Conservation (phyloP, 2,797 vertebrate genomes). For the Steatocranus sp. region DNA sequence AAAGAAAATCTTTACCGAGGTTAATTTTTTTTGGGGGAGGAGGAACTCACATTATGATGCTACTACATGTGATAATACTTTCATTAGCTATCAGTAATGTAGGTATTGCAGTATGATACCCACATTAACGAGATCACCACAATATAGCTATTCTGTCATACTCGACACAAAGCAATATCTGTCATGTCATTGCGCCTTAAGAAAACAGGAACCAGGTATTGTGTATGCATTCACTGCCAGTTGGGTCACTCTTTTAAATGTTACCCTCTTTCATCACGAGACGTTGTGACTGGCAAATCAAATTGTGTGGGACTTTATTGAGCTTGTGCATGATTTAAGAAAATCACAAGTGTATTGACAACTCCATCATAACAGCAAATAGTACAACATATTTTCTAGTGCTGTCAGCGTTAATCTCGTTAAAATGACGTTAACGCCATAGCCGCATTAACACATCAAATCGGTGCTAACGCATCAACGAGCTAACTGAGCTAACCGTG, state of each 20-base stretch:
- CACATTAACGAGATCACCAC: background rate
- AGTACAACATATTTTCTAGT: background rate
- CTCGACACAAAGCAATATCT: background rate
- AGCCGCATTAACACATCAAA: background rate
- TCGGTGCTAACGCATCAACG: rapidly evolving
- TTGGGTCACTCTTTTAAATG: background rate
- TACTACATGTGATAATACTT: background rate
- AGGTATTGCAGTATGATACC: background rate
- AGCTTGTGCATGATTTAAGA: background rate
- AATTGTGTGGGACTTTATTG: background rate
- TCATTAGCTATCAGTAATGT: background rate
- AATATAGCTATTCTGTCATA: background rate
- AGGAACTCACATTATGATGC: background rate
- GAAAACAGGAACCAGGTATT: background rate
- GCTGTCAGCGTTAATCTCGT: background rate
- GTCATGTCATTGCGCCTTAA: background rate
- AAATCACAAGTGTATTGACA: background rate
- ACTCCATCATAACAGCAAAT: background rate
- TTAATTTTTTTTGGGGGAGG: rapidly evolving
- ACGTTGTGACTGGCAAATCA: background rate
- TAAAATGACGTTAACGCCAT: background rate
- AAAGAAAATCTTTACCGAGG: background rate
- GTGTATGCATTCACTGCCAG: background rate
- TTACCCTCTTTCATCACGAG: background rate
- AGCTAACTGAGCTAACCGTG: background rate